phyloP scores from a whole-genome alignment of 2,797 vertebrate species.

The Chloroceryle amazona region DNA sequence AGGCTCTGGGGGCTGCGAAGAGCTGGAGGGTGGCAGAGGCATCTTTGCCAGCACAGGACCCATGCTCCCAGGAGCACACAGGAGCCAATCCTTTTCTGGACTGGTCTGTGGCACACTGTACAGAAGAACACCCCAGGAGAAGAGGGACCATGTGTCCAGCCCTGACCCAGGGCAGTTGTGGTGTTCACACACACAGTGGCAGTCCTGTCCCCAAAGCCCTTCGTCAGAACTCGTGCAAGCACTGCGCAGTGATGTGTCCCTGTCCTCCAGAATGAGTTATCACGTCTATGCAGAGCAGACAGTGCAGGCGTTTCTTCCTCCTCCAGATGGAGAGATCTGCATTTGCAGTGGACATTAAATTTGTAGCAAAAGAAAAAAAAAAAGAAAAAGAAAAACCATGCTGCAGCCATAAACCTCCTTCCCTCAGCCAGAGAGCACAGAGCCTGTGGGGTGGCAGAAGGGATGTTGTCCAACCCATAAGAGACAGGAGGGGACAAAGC shows the following conservation, averaged over 20 bases:
- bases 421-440: background rate
- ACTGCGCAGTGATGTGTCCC: background rate
- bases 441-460: fast-evolving
- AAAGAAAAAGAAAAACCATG: background rate
- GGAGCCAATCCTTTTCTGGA: background rate
- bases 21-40: background rate
- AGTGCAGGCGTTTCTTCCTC: background rate
- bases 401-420: constrained; percentile 16
- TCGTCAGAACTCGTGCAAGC: background rate
- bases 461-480: fast-evolving
- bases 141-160: background rate
- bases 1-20: background rate
- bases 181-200: fast-evolving
- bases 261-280: background rate
- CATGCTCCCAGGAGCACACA: background rate
- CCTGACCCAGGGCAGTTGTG: background rate
- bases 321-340: constrained; percentile 13
- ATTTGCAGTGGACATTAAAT: constrained; percentile 22
- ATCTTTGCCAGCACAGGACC: background rate
- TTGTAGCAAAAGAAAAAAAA: background rate
- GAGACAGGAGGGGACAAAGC: background rate
- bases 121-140: background rate
- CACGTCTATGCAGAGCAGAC: background rate
- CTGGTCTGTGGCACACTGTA: too few species aligned
- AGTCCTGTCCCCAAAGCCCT: background rate